Evolutionary conservation across 1,140 invertebrate species (phyloP), one percentile per base, ranked within the genome.

Genomic region (Eriocheir sinensis): DNA sequence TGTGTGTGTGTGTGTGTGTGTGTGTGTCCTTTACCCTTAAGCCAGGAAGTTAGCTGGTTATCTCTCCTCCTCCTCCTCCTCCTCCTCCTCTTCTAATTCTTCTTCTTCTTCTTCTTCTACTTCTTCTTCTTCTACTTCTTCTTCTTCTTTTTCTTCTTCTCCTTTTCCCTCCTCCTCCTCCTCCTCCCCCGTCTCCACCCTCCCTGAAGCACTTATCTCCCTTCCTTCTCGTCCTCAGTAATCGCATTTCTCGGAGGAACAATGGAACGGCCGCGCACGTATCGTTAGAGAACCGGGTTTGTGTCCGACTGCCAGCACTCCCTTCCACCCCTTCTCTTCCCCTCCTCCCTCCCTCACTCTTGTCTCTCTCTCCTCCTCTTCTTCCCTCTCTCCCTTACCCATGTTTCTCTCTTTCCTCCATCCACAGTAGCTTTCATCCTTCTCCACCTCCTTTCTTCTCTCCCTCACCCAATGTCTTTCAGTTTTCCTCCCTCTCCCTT

Each of bases 261-360:
- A 72, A 72, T 72, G 60, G 60, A 72, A 72, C 6, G n/a, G 27
- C 60, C 21, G 60, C 12, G 60, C 21, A n/a, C 12, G 60, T 72
- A 72, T 72, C 60, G 60, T n/a, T 72, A n/a, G 60, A 72, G n/a
- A 72, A 72, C 60, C 60, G 60, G 60, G 60, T 72, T 72, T 72
- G 60, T 72, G 60, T 72, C 60, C 60, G 60, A 72, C 40, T 30
- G 41, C 30, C 30, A 30, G 9, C 41, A n/a, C 6, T 86, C 6
- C 34, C 21, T 36, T 17, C n/a, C 83, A 4, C 15, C 32, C 34
- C 6, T 21, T 34, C 34, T 86, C 83, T 86, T n/a, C 36, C 8
- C 12, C 0, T 30, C 40, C 3, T 34, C 40, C 40, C 34, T 15
- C 30, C 34, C 12, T 86, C 32, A 30, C 83, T 40, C n/a, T 83